Evolutionary conservation across 2,888 invertebrate species (phyloP), one percentile per base, ranked within the genome.

Genomic region (Polydrusus cervinus): DNA sequence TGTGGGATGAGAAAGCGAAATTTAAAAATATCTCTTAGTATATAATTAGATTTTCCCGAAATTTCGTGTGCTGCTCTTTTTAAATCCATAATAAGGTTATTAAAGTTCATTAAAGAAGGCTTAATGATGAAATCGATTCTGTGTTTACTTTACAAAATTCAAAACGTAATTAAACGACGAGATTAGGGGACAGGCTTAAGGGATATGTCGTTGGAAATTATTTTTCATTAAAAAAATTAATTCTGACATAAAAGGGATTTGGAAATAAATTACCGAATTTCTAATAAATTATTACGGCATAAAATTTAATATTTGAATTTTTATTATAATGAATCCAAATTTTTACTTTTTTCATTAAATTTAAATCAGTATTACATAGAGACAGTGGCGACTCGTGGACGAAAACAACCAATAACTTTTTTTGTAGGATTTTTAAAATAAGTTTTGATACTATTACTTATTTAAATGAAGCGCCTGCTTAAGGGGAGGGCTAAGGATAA

Each of bases 61-160:
- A 14, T 49, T 16, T 49, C n/a, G 5, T 16, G 47, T n/a, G 16
- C 18, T 51, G 51, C 3, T 25, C 11, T 53, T 30, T 25, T 25
- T 25, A 3, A 30, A 53, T 30, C 8, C 25, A 20, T 53, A n/a
- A 53, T 53, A n/a, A 25, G 13, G 25, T 13, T 53, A 30, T 30
- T 51, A 51, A 51, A 20, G 51, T 51, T 51, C 51, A 51, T 51
- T 53, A 53, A 53, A 53, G n/a, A 53, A 30, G 30, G 25, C 53
- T 53, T 53, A 53, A 30, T 20, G 30, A 53, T 30, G 53, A 53
- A 53, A 53, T 53, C 53, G 53, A 53, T 53, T 53, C n/a, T n/a
- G 9, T 53, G 53, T 53, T 25, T 53, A 53, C 53, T 53, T 53
- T 53, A 7, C 16, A 53, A 53, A 53, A 53, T 30, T 30, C 30